Evolutionary conservation across 1,140 invertebrate genomes (phyloP), one percentile per base, ranked within the genome.

Genomic region (Glossosoma conforme): DNA sequence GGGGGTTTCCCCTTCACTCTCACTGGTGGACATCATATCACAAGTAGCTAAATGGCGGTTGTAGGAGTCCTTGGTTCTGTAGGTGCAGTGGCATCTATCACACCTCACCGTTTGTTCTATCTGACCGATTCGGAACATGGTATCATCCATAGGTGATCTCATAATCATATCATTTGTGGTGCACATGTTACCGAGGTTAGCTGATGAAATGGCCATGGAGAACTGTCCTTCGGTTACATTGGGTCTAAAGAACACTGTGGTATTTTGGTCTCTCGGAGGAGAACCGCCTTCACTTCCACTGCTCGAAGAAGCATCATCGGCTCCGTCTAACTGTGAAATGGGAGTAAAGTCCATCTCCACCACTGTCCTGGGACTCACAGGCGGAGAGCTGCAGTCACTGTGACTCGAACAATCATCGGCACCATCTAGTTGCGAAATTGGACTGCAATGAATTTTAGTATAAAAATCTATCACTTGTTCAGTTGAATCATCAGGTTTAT

Each of bases 31-130:
- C 64, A 84, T 78, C 56, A 77, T 76, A 59, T 88, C 86, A 66
- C 93, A 96, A 14, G 77, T 82, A 9, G 79, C 72, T 33, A 91
- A 69, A 67, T 97, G 93, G 20, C 87, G 78, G 59, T 89, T 83
- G 62, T 87, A 94, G 57, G 91, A 93, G 38, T 87, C 83, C 56
- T 83, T 83, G 9, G 90, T 95, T 61, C 92, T 78, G 65, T 96
- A 97, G 2, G 89, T 87, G 60, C 89, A 85, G 60, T 89, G 87
- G 65, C 93, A 97, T 43, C 85, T 79, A 54, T 85, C 80, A 69
- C 93, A 95, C 59, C 86, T 89, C 0, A 93, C 91, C 13, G 89
- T 86, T 54, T 79, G 82, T 57, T 86, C 84, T 28, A 65, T 67
- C 42, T 69, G 70, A 30, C 65, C 67, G 28, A 64, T 54, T 42